Evolutionary conservation across 2,797 vertebrate species (phyloP).

Genomic region (Sebastes kiyomatsui): DNA sequence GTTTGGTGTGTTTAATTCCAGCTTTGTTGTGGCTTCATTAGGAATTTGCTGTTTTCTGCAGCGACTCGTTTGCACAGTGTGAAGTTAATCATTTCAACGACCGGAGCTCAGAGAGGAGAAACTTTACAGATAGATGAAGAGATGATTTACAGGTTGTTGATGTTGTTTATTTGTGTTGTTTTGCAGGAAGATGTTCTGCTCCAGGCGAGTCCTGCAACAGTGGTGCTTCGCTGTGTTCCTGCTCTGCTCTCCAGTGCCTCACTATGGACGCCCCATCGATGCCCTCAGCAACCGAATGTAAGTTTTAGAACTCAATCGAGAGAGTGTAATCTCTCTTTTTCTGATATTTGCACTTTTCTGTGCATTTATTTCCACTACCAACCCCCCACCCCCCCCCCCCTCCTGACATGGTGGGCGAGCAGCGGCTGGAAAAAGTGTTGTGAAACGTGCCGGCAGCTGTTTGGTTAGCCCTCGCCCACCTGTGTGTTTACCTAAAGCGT

Average conservation of each 20-base stretch:
- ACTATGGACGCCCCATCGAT: slow-evolving; percentile 88
- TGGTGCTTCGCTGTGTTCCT: slow-evolving; percentile 92
- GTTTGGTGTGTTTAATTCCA: background rate
- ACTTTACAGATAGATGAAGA: too few relatives aligned
- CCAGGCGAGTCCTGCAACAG: slow-evolving; percentile 85
- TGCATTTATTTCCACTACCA: slow-evolving; percentile 15
- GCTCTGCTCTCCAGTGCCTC: slow-evolving; percentile 90
- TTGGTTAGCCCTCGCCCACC: slow-evolving; percentile 72
- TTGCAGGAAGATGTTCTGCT: slow-evolving; percentile 81
- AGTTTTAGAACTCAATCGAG: slow-evolving; percentile 58
- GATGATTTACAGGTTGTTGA: background rate
- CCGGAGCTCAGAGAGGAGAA: too few relatives aligned
- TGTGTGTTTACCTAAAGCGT: slow-evolving; percentile 70
- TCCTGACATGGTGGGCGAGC: slow-evolving; percentile 45
- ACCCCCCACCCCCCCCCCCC: background rate
- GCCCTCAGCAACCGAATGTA: slow-evolving; percentile 90
- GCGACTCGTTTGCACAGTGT: slow-evolving; percentile 12
- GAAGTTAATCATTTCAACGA: too few relatives aligned
- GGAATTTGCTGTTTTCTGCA: slow-evolving; percentile 30
- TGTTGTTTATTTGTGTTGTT: slow-evolving; percentile 19
- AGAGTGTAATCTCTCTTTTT: background rate
- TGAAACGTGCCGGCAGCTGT: slow-evolving; percentile 66
- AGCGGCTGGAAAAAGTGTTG: slow-evolving; percentile 72
- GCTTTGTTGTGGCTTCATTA: slow-evolving; percentile 61
- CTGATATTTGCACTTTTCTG: background rate